A percentile compares a stretch with the other conserved stretches of the same genome.
Evolutionary conservation across 2,797 vertebrate genomes (phyloP).

Genomic region (Lerista edwardsae): DNA sequence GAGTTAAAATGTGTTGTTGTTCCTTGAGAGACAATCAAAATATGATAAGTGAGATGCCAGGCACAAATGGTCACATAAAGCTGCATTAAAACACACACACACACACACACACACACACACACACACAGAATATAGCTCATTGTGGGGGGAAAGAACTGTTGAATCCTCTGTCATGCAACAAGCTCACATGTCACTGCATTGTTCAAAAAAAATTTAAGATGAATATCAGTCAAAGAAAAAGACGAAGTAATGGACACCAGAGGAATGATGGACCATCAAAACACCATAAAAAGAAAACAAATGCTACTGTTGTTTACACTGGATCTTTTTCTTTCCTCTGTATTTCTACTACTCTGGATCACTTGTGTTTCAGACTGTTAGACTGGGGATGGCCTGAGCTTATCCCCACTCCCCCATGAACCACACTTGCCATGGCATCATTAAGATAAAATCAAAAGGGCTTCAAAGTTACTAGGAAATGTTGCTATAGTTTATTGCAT

Average conservation of each 20-base stretch:
- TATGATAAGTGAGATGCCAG: slow-evolving; percentile 72
- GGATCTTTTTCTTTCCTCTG: slow-evolving; percentile 6
- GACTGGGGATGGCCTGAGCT: background rate
- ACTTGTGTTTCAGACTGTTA: background rate
- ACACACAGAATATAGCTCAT: slow-evolving; percentile 32
- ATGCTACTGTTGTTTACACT: slow-evolving; percentile 68
- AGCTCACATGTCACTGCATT: slow-evolving; percentile 74
- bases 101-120: too few relatives aligned
- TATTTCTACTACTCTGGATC: background rate
- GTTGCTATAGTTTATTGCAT: background rate
- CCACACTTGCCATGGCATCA: background rate
- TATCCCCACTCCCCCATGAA: background rate
- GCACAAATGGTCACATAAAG: slow-evolving; percentile 60
- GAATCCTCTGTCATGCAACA: slow-evolving; percentile 74
- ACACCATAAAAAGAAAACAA: slow-evolving; percentile 69
- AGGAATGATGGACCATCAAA: slow-evolving; percentile 73
- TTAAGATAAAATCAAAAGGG: background rate
- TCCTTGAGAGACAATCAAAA: slow-evolving; percentile 76
- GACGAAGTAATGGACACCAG: slow-evolving; percentile 70
- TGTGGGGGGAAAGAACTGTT: slow-evolving; percentile 70
- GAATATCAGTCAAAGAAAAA: slow-evolving; percentile 74
- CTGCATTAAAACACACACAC: slow-evolving; percentile 52
- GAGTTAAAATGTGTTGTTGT: slow-evolving; percentile 78
- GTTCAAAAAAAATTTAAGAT: slow-evolving; percentile 72
- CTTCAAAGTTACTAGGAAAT: background rate